Percentiles rank a stretch among this genome's conserved stretches.
These are phyloP conservation scores for Hybos culiciformis DNA, from an alignment of 2,888 invertebrate genomes.

Conservation along the genomic window DNA sequence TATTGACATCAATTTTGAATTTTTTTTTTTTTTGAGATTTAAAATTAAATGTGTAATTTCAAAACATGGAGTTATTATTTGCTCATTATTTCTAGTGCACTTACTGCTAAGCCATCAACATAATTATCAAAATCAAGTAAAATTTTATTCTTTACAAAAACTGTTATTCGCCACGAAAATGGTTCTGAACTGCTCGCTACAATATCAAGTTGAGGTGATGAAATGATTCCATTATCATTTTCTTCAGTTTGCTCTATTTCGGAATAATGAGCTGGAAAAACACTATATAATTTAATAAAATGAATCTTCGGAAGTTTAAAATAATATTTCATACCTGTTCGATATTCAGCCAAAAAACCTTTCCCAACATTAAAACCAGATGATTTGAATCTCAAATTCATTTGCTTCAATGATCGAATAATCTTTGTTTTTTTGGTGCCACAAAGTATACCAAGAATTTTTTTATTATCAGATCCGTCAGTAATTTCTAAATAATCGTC, in stretches of 20 bases:
- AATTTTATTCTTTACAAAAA: constrained; percentile 18
- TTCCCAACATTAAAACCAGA: constrained; percentile 38
- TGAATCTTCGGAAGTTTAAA: background rate
- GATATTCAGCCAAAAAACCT: no score
- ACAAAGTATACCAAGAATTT: constrained; percentile 59
- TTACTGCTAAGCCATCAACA: constrained; percentile 23
- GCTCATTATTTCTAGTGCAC: background rate
- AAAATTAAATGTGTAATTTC: no score
- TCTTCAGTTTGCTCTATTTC: no score
- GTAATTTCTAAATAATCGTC: constrained; percentile 78
- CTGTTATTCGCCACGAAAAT: constrained; percentile 28
- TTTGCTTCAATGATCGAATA: constrained; percentile 46
- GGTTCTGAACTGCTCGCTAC: constrained; percentile 17
- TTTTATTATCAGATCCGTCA: constrained; percentile 46
- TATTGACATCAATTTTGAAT: background rate
- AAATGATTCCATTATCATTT: constrained; percentile 18
- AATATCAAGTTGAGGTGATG: constrained; percentile 20
- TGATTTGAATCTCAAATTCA: constrained; percentile 64
- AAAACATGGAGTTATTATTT: background rate
- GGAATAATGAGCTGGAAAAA: constrained; percentile 60
- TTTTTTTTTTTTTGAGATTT: no score
- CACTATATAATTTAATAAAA: constrained; percentile 17
- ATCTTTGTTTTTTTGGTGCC: constrained; percentile 49
- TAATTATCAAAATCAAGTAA: constrained; percentile 24
- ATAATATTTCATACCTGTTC: no score